Evolutionary conservation across 2,113 vertebrate species (phyloP), one percentile per base, ranked within the genome.

Genomic region (Dipodomys merriami): DNA sequence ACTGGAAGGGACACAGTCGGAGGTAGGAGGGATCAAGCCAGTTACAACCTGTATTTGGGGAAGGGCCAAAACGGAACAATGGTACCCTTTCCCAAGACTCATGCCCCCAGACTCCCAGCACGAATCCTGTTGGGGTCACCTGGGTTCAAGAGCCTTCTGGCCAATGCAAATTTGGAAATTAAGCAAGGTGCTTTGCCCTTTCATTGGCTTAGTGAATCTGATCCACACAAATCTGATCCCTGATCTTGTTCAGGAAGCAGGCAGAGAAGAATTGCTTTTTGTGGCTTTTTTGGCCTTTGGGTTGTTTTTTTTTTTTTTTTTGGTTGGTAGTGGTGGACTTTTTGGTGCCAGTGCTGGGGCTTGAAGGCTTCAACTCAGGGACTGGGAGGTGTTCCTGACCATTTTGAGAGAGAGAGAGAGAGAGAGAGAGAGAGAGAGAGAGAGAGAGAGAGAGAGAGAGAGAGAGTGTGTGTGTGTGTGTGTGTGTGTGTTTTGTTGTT

Each of bases 261-360:
- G 44, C 27, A 65, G 85, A 44, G 85, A 67, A 49, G 90, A 88
- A 93, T 95, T 91, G 91, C 88, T 88, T 83, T 93, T 97, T 97
- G 95, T 88, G 94, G 95, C 49, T 65, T 92, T 91, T 97, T 96
- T 91, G 90, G 81, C 85, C 67, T 91, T 91, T 0, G 30, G 72
- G 10, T 49, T 49, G 10, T 49, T 49, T 57, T 57, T 18, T 57
- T 15, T 57, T 57, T 4, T 16, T 57, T 57, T 57, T 57, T 13
- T 13, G 8, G 8, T 53, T 53, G 49, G 49, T 53, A 13, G 49
- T 12, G 49, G 49, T 53, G 12, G 49, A 13, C 12, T 57, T 57
- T 57, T 57, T 57, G 3, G 4, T 57, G 12, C 15, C 15, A 4
- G 53, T 57, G 4, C 15, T 57, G 53, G 53, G 2, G 53, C 15